A percentile compares a stretch with the other conserved stretches of the same genome.
These are phyloP conservation scores for Athene cunicularia DNA, from an alignment of 2,113 vertebrate species.

Conservation along the genomic window DNA sequence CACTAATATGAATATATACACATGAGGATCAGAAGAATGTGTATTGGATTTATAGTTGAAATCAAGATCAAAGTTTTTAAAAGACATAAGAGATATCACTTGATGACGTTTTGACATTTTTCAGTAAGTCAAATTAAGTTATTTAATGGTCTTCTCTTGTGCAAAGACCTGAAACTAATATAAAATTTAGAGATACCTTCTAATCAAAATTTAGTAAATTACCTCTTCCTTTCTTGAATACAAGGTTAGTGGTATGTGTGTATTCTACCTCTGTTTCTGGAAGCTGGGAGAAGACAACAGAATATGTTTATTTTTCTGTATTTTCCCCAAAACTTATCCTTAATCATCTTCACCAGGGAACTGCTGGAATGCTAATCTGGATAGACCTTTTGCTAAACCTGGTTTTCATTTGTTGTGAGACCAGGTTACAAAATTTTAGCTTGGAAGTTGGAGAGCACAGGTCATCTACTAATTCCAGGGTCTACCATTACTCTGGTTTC, in stretches of 20 bases:
- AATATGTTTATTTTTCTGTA: neutral
- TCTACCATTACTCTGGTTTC: neutral
- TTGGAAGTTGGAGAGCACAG: neutral
- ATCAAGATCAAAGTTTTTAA: neutral
- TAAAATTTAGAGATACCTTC: neutral
- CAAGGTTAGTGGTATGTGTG: accelerated
- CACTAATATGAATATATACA: neutral
- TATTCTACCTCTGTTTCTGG: neutral
- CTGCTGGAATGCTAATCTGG: neutral
- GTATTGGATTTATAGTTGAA: neutral
- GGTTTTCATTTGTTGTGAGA: neutral
- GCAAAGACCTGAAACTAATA: neutral
- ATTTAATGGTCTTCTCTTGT: neutral
- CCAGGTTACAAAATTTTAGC: neutral
- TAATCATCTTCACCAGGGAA: neutral
- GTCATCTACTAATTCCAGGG: neutral
- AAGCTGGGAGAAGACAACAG: neutral
- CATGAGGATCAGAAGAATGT: neutral
- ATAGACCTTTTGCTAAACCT: neutral
- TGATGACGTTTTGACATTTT: neutral
- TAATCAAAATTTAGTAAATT: neutral
- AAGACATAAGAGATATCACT: neutral
- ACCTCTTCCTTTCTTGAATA: neutral
- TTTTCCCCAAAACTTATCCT: neutral
- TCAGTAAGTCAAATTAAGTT: neutral